Base-by-base conservation (phyloP, 2,797 vertebrate genomes). In the Martes flavigula region DNA sequence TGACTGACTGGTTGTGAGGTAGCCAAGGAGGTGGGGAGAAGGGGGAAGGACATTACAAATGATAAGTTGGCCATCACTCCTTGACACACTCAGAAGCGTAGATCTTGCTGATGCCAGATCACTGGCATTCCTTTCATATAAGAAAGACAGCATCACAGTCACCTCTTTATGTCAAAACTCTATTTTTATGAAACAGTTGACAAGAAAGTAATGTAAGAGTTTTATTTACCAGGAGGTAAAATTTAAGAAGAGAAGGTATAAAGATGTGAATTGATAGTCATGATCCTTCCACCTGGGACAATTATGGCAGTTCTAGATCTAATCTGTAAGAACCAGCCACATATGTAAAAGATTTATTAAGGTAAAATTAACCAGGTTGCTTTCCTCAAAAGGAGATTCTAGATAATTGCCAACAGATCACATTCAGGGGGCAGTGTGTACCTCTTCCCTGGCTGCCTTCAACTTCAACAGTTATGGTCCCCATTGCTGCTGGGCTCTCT, bases 161-260 rank as follows among this genome's bases (percentile, higher is more conserved):
- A 66, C 32, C 30, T 82, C 20, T 81, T 85, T 38, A n/a, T 13
- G 87, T 51, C 27, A 81, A 64, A 77, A 70, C 30, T 38, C 40
- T 21, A 43, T 66, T 96, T 38, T 96, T 88, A 75, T 30, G 46
- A 96, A 93, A 96, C 89, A 73, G 13, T 27, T 88, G 48, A 78
- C 30, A 94, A 62, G 38, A 92, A 94, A 89, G 6, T 58, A 70
- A 83, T 54, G 2, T 20, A 73, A 81, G 9, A 73, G 2, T 70
- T 78, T 90, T 66, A 43, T 32, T 40, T 56, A 70, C 54, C 54
- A 72, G 70, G 30, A 72, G 10, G 54, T 73, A 11, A 92, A 87
- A 51, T 32, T 85, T 38, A 96, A 81, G 1, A 72, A 87, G 20
- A 77, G n/a, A 86, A 51, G 5, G 5, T 12, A 72, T 15, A 77